Evolutionary conservation across 1,140 invertebrate genomes (phyloP), one percentile per base, ranked within the genome.

Genomic region (Drosophila miranda): DNA sequence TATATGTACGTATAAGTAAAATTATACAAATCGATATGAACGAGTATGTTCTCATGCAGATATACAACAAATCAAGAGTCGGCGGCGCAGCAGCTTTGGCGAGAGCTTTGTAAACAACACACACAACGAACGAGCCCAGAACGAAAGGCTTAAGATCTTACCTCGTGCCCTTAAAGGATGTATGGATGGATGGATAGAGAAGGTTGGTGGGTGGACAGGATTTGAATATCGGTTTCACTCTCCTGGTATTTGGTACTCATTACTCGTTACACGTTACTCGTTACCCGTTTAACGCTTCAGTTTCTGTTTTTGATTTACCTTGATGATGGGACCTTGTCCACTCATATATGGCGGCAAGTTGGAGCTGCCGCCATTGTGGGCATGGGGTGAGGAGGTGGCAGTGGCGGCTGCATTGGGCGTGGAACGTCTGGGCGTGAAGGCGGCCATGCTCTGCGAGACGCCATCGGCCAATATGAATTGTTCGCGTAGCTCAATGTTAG

Each of bases 391-490:
- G 94, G 93, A 78, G 93, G 93, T 75, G 83, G 82, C 82, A 83
- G 79, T 83, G 81, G 94, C 93, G 76, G 93, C 94, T 90, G 95
- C 95, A 91, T 95, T 95, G 91, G 96, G 96, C 91, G 95, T 95
- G 90, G 96, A 96, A 92, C 95, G 95, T 92, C 96, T 96, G 77
- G 96, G 93, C 92, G 96, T 96, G 94, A 99, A 99, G 80, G 97
- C 96, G 86, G 97, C 96, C 97, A 99, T 98, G 89, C 96, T 96
- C 93, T 99, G 98, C 90, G 97, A 98, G 71, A 99, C 98, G 90
- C 98, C 98, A 92, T 98, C 96, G 79, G 98, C 97, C 93, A 99
- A 93, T 91, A 99, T 98, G 93, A 99, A 99, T 94, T 99, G 97
- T 93, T 99, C 98, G 83, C 98, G 94, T 90, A 99, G 95, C 93